Base-by-base conservation (phyloP, 2,888 invertebrate species). In the Gymnosoma rotundatum region DNA sequence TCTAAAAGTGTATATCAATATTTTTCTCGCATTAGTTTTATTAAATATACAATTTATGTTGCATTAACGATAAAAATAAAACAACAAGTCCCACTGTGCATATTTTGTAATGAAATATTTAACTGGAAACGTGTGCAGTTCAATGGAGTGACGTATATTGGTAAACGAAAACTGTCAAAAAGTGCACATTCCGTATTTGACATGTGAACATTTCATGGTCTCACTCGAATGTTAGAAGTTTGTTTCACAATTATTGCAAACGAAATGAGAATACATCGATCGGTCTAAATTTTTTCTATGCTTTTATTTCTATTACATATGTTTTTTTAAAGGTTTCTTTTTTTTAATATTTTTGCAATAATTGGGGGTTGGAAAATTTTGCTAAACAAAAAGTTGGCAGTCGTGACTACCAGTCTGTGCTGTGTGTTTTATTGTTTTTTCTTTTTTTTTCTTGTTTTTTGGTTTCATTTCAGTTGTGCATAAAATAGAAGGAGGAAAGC, bases 121-220 rank as follows among this genome's bases (percentile, higher is more conserved):
- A 7, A 38, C 32, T 52, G 14, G 3, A 25, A 50, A 25, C 45
- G 56, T 69, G 58, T 50, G 73, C 61, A n/a, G 21, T 64, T 63
- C 45, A 50, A 20, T 63, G 52, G 45, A 56, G 50, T 74, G 64
- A 63, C 60, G 67, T 58, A 38, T 12, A 10, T 12, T 42, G 6
- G 42, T 32, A 89, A 80, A 69, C 63, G 76, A 87, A 89, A 90
- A 89, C 89, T 89, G 89, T 89, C 89, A 90, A 89, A 90, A 84
- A 89, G 89, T 90, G 89, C 90, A 89, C 89, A 89, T 89, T 89
- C 88, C 89, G 87, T 87, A 88, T 88, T 89, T 90, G 89, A 90
- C 89, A 89, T 89, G 88, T 89, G 87, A 82, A 78, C 70, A 78
- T 70, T 81, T 74, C 78, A 84, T 75, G 66, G 78, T 78, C 78